These are phyloP conservation scores for Labeo catla DNA, from an alignment of 2,113 vertebrate species.

Conservation along the genomic window DNA sequence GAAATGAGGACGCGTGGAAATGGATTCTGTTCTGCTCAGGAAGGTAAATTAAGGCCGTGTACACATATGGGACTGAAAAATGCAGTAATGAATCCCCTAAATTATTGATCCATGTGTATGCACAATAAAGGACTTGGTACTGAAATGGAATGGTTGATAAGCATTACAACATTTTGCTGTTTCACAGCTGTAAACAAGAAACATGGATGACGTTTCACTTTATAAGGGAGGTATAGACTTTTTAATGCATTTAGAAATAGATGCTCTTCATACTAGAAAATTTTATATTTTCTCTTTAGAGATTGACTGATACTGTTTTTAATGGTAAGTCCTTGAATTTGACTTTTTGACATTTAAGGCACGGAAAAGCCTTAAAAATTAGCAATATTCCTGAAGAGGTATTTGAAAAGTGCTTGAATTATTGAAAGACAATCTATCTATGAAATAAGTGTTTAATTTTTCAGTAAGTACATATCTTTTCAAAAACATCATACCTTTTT, in stretches of 20 bases:
- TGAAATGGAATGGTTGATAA: not conserved
- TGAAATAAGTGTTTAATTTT: no score
- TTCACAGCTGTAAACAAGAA: not conserved
- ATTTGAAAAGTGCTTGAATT: no score
- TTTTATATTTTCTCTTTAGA: not conserved
- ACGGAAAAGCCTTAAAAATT: no score
- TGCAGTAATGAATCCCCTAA: not conserved
- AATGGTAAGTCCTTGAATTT: no score
- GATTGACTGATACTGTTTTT: not conserved
- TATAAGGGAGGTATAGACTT: no score
- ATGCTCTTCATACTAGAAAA: not conserved
- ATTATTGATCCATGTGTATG: not conserved
- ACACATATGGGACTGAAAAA: not conserved
- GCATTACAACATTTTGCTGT: not conserved
- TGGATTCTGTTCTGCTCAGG: not conserved
- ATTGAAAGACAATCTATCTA: no score
- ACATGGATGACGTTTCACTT: not conserved
- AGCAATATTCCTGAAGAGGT: no score
- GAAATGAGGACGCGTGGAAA: not conserved
- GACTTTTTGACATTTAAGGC: no score
- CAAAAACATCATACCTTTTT: no score
- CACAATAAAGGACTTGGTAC: not conserved
- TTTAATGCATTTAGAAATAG: no score
- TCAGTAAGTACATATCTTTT: no score
- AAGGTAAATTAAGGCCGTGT: not conserved